Evolutionary conservation across 53 echinoderm and acorn worm species (phyloP).

Genomic region (Actinopyga echinites): DNA sequence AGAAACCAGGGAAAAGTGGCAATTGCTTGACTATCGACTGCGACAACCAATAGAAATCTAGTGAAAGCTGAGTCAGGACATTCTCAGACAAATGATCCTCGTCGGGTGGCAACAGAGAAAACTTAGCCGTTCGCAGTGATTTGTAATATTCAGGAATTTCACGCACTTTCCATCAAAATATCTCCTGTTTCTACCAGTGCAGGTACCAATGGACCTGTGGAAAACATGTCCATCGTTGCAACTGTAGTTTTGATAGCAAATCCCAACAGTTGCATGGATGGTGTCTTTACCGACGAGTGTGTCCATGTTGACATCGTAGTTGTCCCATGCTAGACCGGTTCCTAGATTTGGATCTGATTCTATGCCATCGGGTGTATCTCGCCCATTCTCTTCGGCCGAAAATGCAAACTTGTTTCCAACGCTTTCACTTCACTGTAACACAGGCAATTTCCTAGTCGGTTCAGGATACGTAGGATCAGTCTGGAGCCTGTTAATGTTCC

Average conservation of each 20-base stretch:
- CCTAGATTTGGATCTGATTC: slow-evolving; percentile 34
- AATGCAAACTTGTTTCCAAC: slow-evolving; percentile 69
- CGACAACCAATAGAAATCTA: slow-evolving; percentile 61
- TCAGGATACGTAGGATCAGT: slow-evolving; percentile 53
- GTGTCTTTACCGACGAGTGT: slow-evolving; percentile 67
- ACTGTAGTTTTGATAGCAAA: slow-evolving; percentile 59
- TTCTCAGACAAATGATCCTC: slow-evolving; percentile 18
- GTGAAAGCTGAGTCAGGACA: not conserved
- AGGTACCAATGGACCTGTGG: not conserved
- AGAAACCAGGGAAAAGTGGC: slow-evolving; percentile 63
- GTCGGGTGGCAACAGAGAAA: slow-evolving; percentile 33
- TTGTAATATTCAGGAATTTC: slow-evolving; percentile 55
- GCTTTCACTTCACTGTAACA: slow-evolving; percentile 59
- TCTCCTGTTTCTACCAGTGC: slow-evolving; percentile 43
- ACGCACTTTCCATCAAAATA: slow-evolving; percentile 55
- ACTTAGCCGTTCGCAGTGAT: slow-evolving; percentile 35
- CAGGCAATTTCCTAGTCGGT: slow-evolving; percentile 58
- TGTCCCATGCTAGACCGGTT: slow-evolving; percentile 74
- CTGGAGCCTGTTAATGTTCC: slow-evolving; percentile 58
- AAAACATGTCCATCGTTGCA: not conserved
- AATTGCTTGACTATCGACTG: slow-evolving; percentile 39
- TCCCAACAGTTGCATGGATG: slow-evolving; percentile 78
- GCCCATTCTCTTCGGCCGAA: slow-evolving; percentile 9
- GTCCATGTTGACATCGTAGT: slow-evolving; percentile 63
- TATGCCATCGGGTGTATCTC: slow-evolving; percentile 56